Conservation (phyloP, 1,140 invertebrate species). For the Sminthurides bifidus region DNA sequence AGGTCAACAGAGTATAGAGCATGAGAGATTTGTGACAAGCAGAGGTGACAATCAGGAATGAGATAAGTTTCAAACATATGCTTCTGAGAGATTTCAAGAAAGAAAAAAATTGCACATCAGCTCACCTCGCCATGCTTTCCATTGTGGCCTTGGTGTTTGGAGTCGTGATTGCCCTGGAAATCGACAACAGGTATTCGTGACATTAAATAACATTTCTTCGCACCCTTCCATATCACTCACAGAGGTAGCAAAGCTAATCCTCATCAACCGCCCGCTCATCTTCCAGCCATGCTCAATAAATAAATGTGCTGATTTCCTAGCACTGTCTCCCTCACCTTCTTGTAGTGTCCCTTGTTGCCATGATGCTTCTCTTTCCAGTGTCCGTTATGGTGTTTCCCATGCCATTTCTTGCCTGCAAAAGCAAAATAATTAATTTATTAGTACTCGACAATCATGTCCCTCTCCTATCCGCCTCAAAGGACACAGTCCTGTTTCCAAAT, state of each 20-base stretch:
- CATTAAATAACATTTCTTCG: no score
- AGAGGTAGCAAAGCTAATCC: no score
- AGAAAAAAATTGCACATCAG: background rate
- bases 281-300: background rate
- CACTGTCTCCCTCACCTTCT: slow-evolving; percentile 12
- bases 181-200: background rate
- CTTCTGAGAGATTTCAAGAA: background rate
- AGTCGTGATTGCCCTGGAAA: slow-evolving; percentile 22
- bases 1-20: no score
- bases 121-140: slow-evolving; percentile 7
- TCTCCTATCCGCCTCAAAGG: no score
- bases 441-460: background rate
- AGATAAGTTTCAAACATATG: no score
- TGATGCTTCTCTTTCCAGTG: slow-evolving; percentile 30
- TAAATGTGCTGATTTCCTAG: background rate
- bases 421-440: background rate
- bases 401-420: slow-evolving; percentile 20
- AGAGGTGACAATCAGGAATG: no score
- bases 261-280: background rate
- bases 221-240: no score
- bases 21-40: no score
- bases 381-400: slow-evolving; percentile 26
- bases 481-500: no score
- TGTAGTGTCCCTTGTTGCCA: slow-evolving; percentile 26
- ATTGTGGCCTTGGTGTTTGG: slow-evolving; percentile 20